Conservation (phyloP, 1,140 invertebrate species). For the Drosophila elegans region DNA sequence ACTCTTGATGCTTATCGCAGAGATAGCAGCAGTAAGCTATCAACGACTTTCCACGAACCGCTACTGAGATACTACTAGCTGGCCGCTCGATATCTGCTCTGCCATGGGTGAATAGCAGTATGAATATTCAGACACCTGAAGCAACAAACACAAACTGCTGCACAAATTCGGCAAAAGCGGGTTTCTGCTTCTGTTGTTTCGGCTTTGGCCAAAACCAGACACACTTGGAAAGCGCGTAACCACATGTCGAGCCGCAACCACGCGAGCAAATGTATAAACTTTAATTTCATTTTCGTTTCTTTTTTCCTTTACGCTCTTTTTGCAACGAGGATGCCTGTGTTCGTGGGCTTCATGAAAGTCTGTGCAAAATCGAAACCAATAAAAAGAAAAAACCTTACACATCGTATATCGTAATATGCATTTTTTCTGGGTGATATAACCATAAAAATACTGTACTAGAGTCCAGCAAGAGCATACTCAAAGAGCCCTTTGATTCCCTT, state of each 20-base stretch:
- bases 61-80: slow-evolving; percentile 6
- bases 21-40: not conserved
- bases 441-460: too few species aligned
- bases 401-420: too few species aligned
- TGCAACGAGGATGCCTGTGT: slow-evolving; percentile 2
- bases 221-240: slow-evolving; percentile 59
- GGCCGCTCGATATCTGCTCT: slow-evolving; percentile 20
- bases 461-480: too few species aligned
- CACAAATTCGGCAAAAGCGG: slow-evolving; percentile 65
- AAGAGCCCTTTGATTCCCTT: too few species aligned
- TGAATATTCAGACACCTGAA: slow-evolving; percentile 26
- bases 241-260: slow-evolving; percentile 18
- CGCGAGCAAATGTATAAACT: slow-evolving; percentile 2
- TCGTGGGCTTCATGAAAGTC: not conserved
- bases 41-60: not conserved
- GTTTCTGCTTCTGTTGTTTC: slow-evolving; percentile 25
- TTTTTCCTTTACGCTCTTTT: slow-evolving; percentile 11
- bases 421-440: too few species aligned
- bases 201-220: slow-evolving; percentile 18
- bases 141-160: slow-evolving; percentile 18
- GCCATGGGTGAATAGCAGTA: slow-evolving; percentile 8
- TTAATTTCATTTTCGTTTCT: slow-evolving; percentile 55
- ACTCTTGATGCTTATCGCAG: slow-evolving; percentile 8
- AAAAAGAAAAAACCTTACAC: too few species aligned
- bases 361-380: too few species aligned